Base-by-base conservation (phyloP, 2,113 vertebrate species). In the Regulus satrapa region DNA sequence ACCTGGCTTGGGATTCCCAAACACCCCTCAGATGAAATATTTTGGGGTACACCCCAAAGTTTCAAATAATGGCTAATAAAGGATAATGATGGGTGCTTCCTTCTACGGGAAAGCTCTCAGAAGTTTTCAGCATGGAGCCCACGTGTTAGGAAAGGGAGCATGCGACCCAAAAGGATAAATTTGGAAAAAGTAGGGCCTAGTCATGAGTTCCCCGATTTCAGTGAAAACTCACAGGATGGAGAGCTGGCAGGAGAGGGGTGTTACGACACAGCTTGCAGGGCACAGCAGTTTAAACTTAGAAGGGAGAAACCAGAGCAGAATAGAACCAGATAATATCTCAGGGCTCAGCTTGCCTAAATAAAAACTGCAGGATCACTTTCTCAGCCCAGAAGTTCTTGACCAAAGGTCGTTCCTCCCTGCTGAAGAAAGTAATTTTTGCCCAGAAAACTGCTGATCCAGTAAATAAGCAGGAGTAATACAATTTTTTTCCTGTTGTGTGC, bases 341-440 rank as follows among this genome's bases (percentile, higher is more conserved):
- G 62, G 26, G 71, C 78, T 85, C 87, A 46, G 93, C 67, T 82
- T 76, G 63, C 58, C 46, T 52, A 49, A 87, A 87, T 62, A 54
- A 90, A 85, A 92, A 40, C 72, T 69, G 85, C 89, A 88, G 61
- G 68, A 95, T 90, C 75, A 45, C 45, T 86, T 94, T 82, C 81
- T 88, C 61, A 51, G 81, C 58, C 34, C 41, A 45, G 55, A 90
- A 93, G 32, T 79, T 93, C 59, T 87, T 64, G 59, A 74, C 71
- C 73, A 80, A 43, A 40, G 21, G 46, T 67, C 8, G 2, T 85
- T 85, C 78, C 74, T 95, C 56, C 56, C 79, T 59, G 54, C 93
- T 84, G 90, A 78, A 92, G 74, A 85, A 89, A 91, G 68, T 94
- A 14, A 87, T 89, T 88, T 96, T 83, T 92, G 15, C 55, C 67